Percentiles rank a stretch among this genome's conserved stretches.
These are phyloP conservation scores for Eristalinus aeneus DNA, from an alignment of 2,888 invertebrate genomes.

Conservation along the genomic window DNA sequence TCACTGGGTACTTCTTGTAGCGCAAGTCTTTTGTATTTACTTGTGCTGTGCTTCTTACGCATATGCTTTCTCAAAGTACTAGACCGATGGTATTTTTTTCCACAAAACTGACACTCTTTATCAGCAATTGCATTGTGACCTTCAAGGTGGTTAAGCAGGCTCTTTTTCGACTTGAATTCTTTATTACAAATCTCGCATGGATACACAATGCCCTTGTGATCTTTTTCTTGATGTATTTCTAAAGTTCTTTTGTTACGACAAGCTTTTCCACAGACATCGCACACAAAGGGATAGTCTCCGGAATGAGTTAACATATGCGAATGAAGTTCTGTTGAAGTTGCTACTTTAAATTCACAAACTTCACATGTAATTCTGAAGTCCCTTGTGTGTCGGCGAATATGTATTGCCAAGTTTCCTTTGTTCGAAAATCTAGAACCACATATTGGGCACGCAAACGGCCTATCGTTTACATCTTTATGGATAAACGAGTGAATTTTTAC, in stretches of 20 bases:
- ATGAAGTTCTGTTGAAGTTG: slow-evolving; percentile 9
- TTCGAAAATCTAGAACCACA: slow-evolving; percentile 10
- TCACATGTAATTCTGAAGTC: not conserved
- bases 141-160: not conserved
- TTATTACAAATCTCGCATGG: not conserved
- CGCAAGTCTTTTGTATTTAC: too few species aligned
- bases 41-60: not conserved
- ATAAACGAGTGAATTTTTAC: not conserved
- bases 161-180: slow-evolving; percentile 4
- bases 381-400: slow-evolving; percentile 13
- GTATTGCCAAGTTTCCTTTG: slow-evolving; percentile 1
- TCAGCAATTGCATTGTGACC: not conserved
- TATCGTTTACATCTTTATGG: slow-evolving; percentile 8
- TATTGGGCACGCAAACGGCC: not conserved
- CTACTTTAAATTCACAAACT: not conserved
- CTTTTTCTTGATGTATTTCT: not conserved
- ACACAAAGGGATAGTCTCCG: slow-evolving; percentile 6
- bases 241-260: not conserved
- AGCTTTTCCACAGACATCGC: slow-evolving; percentile 13
- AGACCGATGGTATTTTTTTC: not conserved
- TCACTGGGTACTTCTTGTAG: too few species aligned
- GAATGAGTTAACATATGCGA: slow-evolving; percentile 15
- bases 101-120: not conserved
- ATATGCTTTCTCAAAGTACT: not conserved
- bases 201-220: not conserved